Evolutionary conservation across 2,797 vertebrate genomes (phyloP), one percentile per base, ranked within the genome.

Genomic region (Poecilia velifera): DNA sequence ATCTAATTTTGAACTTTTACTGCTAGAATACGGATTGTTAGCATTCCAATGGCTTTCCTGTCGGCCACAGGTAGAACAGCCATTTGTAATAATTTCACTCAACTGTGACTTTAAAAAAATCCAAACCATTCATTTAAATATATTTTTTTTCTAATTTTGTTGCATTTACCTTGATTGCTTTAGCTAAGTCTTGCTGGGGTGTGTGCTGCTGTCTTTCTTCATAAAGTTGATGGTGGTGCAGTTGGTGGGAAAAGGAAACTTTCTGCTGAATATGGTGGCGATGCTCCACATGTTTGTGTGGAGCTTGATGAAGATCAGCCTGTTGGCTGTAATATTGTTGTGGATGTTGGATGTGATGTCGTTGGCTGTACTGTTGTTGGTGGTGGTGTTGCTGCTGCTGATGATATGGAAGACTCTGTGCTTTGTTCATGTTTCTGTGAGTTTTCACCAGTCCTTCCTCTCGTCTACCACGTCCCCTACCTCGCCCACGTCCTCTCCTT

Each of bases 131-230:
- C 34, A 66, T 66, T 41, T 39, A 41, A 68, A n/a, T 14, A 16
- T 16, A 2, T 3, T 25, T 25, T 25, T 43, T 31, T 3, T 47
- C 6, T 20, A 39, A 1, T 31, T 55, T 18, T 14, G 1, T 71
- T 7, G 1, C 13, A 22, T 34, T 95, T 94, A 98, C 97, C 97
- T 97, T 98, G 77, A 97, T 95, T 0, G 97, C 96, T 84, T 95
- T 96, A 87, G 97, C 89, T 18, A 96, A 92, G 79, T 97, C 97
- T 87, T 95, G 94, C 77, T 90, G 91, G 2, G 9, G 76, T 76
- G 75, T 78, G 34, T 91, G 90, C 43, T 91, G 93, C 55, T 91
- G 92, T 53, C 28, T 39, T 45, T 43, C 89, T 47, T 91, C 90
- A 39, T 85, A 89, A 25, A 89, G 89, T 5, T 90, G 93, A 7